Evolutionary conservation across 1,140 invertebrate genomes (phyloP), one percentile per base, ranked within the genome.

Genomic region (Zaprionus taronus): DNA sequence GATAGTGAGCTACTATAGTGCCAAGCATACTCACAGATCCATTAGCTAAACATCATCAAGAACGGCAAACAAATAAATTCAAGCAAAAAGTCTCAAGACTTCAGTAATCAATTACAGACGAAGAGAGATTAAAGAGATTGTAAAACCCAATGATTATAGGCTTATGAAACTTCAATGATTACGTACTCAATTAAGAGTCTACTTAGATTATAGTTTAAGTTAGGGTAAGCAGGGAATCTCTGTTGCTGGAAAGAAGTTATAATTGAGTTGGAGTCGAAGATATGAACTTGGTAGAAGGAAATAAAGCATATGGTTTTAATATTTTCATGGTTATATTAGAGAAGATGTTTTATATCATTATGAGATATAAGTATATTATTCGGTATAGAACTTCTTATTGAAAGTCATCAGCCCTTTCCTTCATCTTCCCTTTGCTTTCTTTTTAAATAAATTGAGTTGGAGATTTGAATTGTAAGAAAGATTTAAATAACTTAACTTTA

Each of bases 1-100:
- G 28, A 51, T 26, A n/a, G 20, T 1, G 15, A 63, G 11, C 28
- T 31, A 44, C 34, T 1, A 14, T 38, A 38, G 14, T 38, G 36
- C 36, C 14, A 41, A 2, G 26, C 12, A 31, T 53, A 36, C 28
- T 51, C n/a, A 17, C 15, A 38, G 22, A 62, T 28, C 65, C 17
- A 69, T 68, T 61, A 62, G 65, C 38, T 56, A 58, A 66, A 66
- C n/a, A 74, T 22, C 34, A 66, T 26, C 41, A 68, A 41, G 22
- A 60, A 26, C 36, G 26, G 11, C 51, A 66, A 66, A 41, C 49
- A 26, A 49, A 36, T 20, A 22, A 65, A 69, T 36, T 26, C 31
- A 22, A 41, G 34, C 57, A 28, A 47, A 56, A 56, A 65, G 44
- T 56, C 15, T 12, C 17, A 38, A 65, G 15, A 36, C 15, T 14